phyloP scores from a whole-genome alignment of 64 coral and sea anemone species.

The Stylophora pistillata region DNA sequence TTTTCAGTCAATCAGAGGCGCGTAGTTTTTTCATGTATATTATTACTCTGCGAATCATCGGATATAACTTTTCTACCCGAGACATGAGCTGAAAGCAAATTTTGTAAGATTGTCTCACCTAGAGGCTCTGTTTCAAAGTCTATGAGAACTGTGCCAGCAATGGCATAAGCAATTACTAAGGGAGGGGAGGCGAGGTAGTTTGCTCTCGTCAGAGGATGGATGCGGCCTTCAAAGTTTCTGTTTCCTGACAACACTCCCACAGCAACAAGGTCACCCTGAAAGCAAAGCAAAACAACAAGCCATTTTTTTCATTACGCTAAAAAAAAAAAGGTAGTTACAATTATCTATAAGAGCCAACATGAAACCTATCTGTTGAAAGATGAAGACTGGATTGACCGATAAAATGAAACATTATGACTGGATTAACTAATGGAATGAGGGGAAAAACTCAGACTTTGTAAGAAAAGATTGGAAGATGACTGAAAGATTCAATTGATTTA shows the following conservation, averaged over 20 bases:
- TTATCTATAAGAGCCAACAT: too few species aligned
- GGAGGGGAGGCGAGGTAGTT: slow-evolving; percentile 97
- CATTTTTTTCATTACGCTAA: not conserved
- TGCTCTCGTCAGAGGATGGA: slow-evolving; percentile 92
- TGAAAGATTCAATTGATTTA: too few species aligned
- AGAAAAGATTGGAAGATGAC: too few species aligned
- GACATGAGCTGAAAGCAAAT: too few species aligned
- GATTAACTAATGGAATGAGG: not conserved
- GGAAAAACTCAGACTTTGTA: not conserved
- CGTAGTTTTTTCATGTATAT: too few species aligned
- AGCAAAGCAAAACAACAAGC: not conserved
- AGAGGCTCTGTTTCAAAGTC: slow-evolving; percentile 97
- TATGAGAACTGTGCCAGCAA: slow-evolving; percentile 86
- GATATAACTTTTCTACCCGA: too few species aligned
- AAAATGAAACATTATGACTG: too few species aligned
- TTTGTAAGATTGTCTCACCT: slow-evolving; percentile 40
- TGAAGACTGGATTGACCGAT: not conserved
- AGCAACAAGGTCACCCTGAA: slow-evolving; percentile 91
- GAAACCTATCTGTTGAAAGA: too few species aligned
- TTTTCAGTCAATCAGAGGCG: too few species aligned
- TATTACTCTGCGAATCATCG: too few species aligned
- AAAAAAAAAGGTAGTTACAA: not conserved
- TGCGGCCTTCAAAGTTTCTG: slow-evolving; percentile 96
- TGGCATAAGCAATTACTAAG: slow-evolving; percentile 94
- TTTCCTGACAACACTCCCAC: slow-evolving; percentile 92